These are phyloP conservation scores for Archocentrus centrarchus DNA, from an alignment of 2,113 vertebrate genomes.

Conservation along the genomic window DNA sequence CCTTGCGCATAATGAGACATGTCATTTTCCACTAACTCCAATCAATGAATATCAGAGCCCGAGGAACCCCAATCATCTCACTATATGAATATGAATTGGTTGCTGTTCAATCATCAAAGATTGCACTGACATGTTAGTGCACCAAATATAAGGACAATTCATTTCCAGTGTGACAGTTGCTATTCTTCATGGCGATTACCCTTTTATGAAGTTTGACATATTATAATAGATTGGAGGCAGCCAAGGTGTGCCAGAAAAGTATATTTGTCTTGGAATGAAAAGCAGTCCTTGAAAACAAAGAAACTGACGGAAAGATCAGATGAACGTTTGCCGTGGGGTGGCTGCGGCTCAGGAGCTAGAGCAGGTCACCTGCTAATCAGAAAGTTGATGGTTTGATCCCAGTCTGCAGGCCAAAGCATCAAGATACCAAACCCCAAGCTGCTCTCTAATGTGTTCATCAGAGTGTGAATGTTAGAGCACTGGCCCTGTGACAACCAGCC, in stretches of 20 bases:
- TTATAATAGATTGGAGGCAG: slow-evolving; percentile 38
- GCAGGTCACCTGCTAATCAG: too few relatives aligned
- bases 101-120: slow-evolving; percentile 50
- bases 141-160: slow-evolving; percentile 42
- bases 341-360: too few relatives aligned
- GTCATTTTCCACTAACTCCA: slow-evolving; percentile 43
- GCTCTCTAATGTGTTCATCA: too few relatives aligned
- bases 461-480: too few relatives aligned
- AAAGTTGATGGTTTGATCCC: too few relatives aligned
- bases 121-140: slow-evolving; percentile 35
- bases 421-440: too few relatives aligned
- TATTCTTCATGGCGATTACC: slow-evolving; percentile 55
- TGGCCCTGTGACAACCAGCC: background rate
- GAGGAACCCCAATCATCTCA: slow-evolving; percentile 34
- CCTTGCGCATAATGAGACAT: slow-evolving; percentile 48
- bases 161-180: slow-evolving; percentile 43
- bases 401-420: too few relatives aligned
- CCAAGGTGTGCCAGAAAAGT: slow-evolving; percentile 10
- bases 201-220: slow-evolving; percentile 57
- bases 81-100: slow-evolving; percentile 45
- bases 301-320: background rate
- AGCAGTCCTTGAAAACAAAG: background rate
- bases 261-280: slow-evolving; percentile 40
- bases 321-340: background rate
- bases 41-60: slow-evolving; percentile 46